Conservation (phyloP, 2,113 vertebrate genomes). For the Larimichthys crocea region DNA sequence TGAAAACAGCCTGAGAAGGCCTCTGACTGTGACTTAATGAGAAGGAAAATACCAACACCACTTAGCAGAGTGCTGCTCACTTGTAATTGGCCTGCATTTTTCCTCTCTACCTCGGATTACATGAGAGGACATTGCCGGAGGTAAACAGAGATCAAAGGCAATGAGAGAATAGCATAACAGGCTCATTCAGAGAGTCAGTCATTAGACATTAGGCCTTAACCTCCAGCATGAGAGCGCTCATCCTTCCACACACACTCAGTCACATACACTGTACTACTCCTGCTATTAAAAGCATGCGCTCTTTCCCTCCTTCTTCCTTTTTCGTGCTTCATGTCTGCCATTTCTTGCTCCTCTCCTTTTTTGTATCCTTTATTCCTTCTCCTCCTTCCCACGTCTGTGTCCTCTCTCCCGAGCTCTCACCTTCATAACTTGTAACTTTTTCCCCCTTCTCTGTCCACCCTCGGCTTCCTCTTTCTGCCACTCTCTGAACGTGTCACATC, state of each 20-base stretch:
- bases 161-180: conserved; percentile 44
- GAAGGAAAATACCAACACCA: conserved; percentile 71
- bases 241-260: background rate
- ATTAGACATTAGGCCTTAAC: conserved; percentile 38
- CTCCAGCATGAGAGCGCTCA: background rate
- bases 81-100: conserved; percentile 63
- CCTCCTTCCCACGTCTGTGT: background rate
- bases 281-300: background rate
- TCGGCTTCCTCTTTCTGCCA: conserved; percentile 7
- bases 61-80: conserved; percentile 54
- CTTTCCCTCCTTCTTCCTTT: background rate
- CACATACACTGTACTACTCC: too few relatives aligned
- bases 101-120: conserved; percentile 21
- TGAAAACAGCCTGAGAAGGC: conserved; percentile 51
- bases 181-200: conserved; percentile 21
- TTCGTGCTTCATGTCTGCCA: background rate
- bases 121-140: conserved; percentile 21
- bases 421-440: background rate
- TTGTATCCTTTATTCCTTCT: background rate
- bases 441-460: too few relatives aligned
- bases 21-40: conserved; percentile 73
- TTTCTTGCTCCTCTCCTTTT: background rate
- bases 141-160: conserved; percentile 56
- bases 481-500: conserved; percentile 6
- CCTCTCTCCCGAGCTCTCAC: background rate